Evolutionary conservation across 2,113 vertebrate species (phyloP).

Genomic region (Dipodomys stephensi): DNA sequence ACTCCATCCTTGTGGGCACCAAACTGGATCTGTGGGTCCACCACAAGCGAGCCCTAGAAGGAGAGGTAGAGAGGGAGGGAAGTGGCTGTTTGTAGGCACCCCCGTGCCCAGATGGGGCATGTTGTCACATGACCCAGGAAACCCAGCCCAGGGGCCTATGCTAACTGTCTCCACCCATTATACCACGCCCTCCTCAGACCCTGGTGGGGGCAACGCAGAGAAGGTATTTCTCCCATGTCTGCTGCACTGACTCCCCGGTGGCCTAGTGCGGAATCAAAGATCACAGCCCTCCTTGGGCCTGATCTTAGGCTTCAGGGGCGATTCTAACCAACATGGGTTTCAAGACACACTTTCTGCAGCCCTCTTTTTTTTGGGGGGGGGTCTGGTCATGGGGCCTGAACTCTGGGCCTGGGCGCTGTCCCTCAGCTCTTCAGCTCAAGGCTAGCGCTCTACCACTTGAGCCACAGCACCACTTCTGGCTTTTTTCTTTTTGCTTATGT

Average conservation of each 20-base stretch:
- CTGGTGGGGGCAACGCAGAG: background rate
- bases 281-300: background rate
- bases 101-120: background rate
- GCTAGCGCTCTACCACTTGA: too few species aligned
- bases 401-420: too few species aligned
- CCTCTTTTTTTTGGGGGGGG: background rate
- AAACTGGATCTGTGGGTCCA: background rate
- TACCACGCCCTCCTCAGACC: background rate
- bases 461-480: too few species aligned
- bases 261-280: background rate
- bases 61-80: background rate
- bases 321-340: background rate
- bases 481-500: too few species aligned
- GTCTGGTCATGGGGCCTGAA: too few species aligned
- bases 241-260: background rate
- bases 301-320: background rate
- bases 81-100: background rate
- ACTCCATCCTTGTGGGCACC: background rate
- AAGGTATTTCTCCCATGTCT: background rate
- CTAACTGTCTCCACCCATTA: background rate
- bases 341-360: background rate
- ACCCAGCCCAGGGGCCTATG: background rate
- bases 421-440: too few species aligned
- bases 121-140: background rate
- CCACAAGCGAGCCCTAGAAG: background rate